phyloP scores from a whole-genome alignment of 2,797 vertebrate species.

The Serranus cabrilla region DNA sequence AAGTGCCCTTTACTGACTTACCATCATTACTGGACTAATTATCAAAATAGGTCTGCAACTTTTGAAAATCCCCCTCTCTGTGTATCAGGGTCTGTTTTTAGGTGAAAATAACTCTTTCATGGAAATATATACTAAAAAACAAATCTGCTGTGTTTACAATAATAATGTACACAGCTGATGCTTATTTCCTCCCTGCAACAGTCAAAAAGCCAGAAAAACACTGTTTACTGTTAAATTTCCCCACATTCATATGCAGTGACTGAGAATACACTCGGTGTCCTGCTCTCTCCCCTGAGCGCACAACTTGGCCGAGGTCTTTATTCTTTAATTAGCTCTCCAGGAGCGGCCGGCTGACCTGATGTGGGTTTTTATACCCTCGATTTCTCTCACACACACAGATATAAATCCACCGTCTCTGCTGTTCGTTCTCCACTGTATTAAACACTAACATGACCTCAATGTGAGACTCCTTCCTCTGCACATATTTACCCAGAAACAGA shows the following conservation, averaged over 20 bases:
- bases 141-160: not conserved
- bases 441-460: conserved; percentile 33
- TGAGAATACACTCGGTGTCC: conserved; percentile 12
- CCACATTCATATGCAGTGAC: not conserved
- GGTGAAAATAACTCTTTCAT: not conserved
- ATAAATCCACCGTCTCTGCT: not conserved
- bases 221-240: not conserved
- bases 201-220: not conserved
- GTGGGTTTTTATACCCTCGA: conserved; percentile 4
- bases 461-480: conserved; percentile 20
- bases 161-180: not conserved
- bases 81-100: not conserved
- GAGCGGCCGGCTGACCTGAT: conserved; percentile 39
- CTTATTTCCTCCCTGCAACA: no score
- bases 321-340: conserved; percentile 54
- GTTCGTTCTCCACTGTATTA: conserved; percentile 10
- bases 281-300: conserved; percentile 11
- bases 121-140: not conserved
- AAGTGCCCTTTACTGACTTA: conserved; percentile 21
- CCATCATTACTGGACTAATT: not conserved
- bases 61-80: not conserved
- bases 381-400: not conserved
- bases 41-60: not conserved
- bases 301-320: conserved; percentile 34
- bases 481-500: conserved; percentile 30